phyloP scores from a whole-genome alignment of 2,113 vertebrate species.

The Spizaetus ornatus region DNA sequence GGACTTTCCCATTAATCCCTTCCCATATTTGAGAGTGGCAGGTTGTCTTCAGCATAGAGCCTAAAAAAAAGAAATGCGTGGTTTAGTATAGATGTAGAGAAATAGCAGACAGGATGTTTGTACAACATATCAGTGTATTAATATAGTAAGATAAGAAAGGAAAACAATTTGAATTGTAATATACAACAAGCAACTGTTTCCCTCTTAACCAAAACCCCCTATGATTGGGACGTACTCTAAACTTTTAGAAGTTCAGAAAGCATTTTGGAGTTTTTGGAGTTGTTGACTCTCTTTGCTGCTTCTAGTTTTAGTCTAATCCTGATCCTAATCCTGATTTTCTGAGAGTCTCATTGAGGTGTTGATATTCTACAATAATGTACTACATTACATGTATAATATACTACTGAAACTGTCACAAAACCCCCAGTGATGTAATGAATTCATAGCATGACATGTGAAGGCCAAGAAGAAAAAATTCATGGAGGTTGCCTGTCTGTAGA shows the following conservation, averaged over 20 bases:
- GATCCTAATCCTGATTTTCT: not conserved
- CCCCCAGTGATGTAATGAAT: not conserved
- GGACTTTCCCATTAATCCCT: not conserved
- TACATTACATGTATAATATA: not conserved
- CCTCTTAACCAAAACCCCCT: accelerated
- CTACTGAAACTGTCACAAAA: not conserved
- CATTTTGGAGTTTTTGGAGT: not conserved
- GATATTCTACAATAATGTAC: not conserved
- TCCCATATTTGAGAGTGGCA: not conserved
- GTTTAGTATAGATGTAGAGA: not conserved
- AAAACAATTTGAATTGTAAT: not conserved
- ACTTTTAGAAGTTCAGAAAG: not conserved
- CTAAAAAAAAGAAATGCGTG: not conserved
- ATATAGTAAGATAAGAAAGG: not conserved
- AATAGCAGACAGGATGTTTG: not conserved
- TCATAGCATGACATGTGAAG: not conserved
- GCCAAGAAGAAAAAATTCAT: not conserved
- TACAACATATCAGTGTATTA: not conserved
- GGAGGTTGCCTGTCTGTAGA: not conserved
- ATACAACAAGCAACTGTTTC: not conserved
- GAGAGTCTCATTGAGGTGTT: not conserved
- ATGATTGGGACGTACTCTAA: not conserved
- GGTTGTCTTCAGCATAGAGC: not conserved
- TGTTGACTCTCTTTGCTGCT: not conserved
- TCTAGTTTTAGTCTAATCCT: not conserved